Evolutionary conservation across 2,888 invertebrate genomes (phyloP), one percentile per base, ranked within the genome.

Genomic region (Cremastinae sp.): DNA sequence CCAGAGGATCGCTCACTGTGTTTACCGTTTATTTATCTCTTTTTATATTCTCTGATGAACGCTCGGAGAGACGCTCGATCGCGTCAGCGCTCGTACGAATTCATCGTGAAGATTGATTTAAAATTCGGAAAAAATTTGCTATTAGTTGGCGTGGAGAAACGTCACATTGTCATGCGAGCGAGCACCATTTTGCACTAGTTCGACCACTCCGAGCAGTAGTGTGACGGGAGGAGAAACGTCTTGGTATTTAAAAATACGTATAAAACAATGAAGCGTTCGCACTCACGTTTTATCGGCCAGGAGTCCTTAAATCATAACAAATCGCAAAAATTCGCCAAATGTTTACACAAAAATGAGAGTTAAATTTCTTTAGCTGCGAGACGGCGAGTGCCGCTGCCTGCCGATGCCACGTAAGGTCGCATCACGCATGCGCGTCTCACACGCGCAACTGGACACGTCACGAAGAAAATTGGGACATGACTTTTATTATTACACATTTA

Each of bases 381-480:
- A 84, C 80, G 84, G 79, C 79, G 80, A 84, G 82, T 85, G 81
- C 84, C 84, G 85, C 84, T 82, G 65, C 64, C 62, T 49, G 54
- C 62, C 41, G 85, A 87, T 92, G 92, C 92, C 92, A 92, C 92
- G 92, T 92, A 92, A 92, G 92, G 92, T 87, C 85, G 87, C 84
- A 90, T 83, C 89, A 90, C 92, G 92, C 92, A 92, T 90, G 92
- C 90, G 90, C 90, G 59, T 51, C 71, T 68, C 75, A 71, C 83
- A 86, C 83, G 84, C 71, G 75, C 73, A 68, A 81, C 82, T 74
- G 71, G 87, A 88, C 88, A 88, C 88, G 88, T 88, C 85, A 85
- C 79, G 61, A 43, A 78, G 74, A 62, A 75, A 73, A 58, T 75
- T 68, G 16, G 71, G 43, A 43, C 58, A 43, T 28, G 28, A 14